Percentiles rank a stretch among this genome's conserved stretches.
These are phyloP conservation scores for Dryadula phaetusa DNA, from an alignment of 2,888 invertebrate genomes.

Conservation along the genomic window DNA sequence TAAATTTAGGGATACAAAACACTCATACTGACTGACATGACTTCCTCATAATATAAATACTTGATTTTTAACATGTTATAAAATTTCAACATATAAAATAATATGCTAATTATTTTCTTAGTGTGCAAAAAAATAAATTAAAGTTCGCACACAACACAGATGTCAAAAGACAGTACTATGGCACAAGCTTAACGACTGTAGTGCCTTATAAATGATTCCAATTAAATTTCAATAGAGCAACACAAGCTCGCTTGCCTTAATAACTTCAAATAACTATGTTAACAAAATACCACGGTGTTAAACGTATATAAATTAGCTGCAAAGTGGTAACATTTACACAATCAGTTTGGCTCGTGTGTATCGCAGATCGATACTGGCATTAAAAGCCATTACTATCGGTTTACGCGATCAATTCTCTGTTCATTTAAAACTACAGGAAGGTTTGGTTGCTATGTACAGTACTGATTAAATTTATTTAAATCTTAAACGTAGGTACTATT, in stretches of 20 bases:
- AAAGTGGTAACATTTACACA: slow-evolving; percentile 43
- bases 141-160: too few species aligned
- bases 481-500: not conserved
- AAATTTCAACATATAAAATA: too few species aligned
- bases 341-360: slow-evolving; percentile 58
- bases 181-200: not conserved
- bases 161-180: too few species aligned
- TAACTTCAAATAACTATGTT: not conserved
- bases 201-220: not conserved
- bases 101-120: too few species aligned
- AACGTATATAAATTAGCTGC: slow-evolving; percentile 36
- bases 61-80: too few species aligned
- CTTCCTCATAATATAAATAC: not conserved
- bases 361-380: slow-evolving; percentile 51
- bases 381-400: slow-evolving; percentile 46
- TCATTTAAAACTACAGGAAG: slow-evolving; percentile 44
- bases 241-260: not conserved
- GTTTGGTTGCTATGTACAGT: slow-evolving; percentile 23
- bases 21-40: too few species aligned
- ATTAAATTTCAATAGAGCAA: not conserved
- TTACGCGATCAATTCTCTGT: slow-evolving; percentile 45
- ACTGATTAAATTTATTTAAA: slow-evolving; percentile 11
- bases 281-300: slow-evolving; percentile 28
- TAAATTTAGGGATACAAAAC: not conserved
- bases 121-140: too few species aligned